Base-by-base conservation (phyloP, 2,888 invertebrate genomes). In the Troides aeacus region DNA sequence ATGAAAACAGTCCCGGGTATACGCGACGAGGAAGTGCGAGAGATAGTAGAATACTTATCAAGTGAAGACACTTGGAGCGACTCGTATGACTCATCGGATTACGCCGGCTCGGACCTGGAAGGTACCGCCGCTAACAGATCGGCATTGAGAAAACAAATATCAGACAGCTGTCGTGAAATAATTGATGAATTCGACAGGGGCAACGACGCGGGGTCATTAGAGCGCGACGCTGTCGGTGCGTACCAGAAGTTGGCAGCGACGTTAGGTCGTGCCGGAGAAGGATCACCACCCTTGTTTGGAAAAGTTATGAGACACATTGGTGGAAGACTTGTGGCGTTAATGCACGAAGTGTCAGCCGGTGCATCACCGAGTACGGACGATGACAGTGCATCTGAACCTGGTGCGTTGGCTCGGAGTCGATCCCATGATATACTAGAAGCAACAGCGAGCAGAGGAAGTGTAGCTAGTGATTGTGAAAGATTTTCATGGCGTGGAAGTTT, bases 1-100 rank as follows among this genome's bases (percentile, higher is more conserved):
- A 98, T 98, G 98, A 97, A 97, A 93, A 97, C 97, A 0, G 98
- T 98, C 60, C 97, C 97, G 0, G 97, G 97, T 39, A 97, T 98
- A 75, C 94, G 97, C 72, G 97, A 97, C 79, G 97, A 97, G 76
- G 97, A 97, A 86, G 97, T 97, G 57, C 95, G 96, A 30, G 97
- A 97, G 88, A 97, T 98, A 68, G 97, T 98, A 0, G 98, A 98
- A 86, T 98, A 98, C 84, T 89, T 98, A 73, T 97, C 97, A 75
- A 97, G 97, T 75, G 98, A 98, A 82, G 98, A 98, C 80, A 97
- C 97, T 5, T 97, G 97, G 97, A 97, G 97, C 74, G 98, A 98
- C 85, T 97, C 97, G 0, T 97, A 97, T 81, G 98, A 98, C 84
- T 97, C 97, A 4, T 97, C 97, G 0, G 97, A 98, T 84, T 97